These are phyloP conservation scores for Serinus canaria DNA, from an alignment of 2,113 vertebrate genomes.

Conservation along the genomic window DNA sequence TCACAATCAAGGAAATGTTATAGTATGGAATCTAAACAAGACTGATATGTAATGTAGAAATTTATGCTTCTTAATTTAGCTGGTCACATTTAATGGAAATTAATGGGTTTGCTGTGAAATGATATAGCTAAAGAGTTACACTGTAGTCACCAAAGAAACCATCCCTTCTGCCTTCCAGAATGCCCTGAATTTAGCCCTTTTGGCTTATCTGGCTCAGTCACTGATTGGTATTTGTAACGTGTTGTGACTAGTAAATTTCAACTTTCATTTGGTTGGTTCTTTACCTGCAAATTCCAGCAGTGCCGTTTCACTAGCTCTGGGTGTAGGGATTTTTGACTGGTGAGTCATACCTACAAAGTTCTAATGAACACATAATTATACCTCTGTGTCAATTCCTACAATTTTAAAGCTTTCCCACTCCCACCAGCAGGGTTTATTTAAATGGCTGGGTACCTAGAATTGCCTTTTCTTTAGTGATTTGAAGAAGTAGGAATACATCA, in stretches of 20 bases:
- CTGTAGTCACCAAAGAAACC: not conserved
- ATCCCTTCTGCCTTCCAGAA: not conserved
- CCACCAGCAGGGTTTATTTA: not conserved
- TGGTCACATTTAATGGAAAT: not conserved
- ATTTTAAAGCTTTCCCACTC: not conserved
- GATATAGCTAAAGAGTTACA: not conserved
- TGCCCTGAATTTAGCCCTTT: not conserved
- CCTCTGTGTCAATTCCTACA: not conserved
- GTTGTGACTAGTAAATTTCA: not conserved
- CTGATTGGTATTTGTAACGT: not conserved
- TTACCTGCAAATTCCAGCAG: not conserved
- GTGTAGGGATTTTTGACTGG: not conserved
- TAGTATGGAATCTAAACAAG: not conserved
- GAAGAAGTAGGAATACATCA: not conserved
- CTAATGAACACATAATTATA: not conserved
- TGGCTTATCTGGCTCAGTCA: not conserved
- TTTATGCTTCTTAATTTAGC: not conserved
- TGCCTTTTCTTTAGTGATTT: not conserved
- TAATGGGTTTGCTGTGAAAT: not conserved
- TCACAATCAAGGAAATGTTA: not conserved
- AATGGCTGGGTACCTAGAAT: not conserved
- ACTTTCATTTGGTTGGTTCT: not conserved
- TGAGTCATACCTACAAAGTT: not conserved
- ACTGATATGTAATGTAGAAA: not conserved
- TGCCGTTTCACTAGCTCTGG: not conserved